Evolutionary conservation across 1,140 invertebrate genomes (phyloP).

Genomic region (Latrodectus geometricus): DNA sequence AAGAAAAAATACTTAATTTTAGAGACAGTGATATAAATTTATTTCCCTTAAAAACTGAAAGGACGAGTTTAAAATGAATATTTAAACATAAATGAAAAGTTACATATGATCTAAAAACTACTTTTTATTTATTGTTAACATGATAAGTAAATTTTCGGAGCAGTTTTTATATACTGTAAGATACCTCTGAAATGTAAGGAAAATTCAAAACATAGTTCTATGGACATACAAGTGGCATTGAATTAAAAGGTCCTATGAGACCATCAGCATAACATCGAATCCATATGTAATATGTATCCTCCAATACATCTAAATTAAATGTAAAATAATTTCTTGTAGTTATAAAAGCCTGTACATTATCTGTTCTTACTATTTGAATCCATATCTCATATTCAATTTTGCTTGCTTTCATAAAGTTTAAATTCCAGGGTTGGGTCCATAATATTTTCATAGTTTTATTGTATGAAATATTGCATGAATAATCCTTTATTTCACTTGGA

Average conservation of each 20-base stretch:
- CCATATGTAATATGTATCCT: slow-evolving; percentile 35
- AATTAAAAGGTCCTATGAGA: slow-evolving; percentile 43
- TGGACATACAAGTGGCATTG: slow-evolving; percentile 42
- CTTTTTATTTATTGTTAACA: too few species aligned
- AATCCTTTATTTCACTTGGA: slow-evolving; percentile 30
- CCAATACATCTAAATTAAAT: background rate
- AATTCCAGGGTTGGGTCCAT: slow-evolving; percentile 64
- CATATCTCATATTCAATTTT: slow-evolving; percentile 64
- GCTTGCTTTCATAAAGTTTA: slow-evolving; percentile 55
- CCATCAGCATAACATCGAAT: slow-evolving; percentile 53
- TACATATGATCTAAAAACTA: too few species aligned
- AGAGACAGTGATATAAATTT: too few species aligned
- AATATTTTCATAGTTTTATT: slow-evolving; percentile 27
- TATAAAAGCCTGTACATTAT: slow-evolving; percentile 41
- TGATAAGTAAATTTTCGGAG: too few species aligned
- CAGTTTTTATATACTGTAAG: too few species aligned
- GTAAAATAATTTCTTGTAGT: slow-evolving; percentile 19
- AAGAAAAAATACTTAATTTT: too few species aligned
- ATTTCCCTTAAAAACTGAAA: too few species aligned
- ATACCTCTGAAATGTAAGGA: too few species aligned
- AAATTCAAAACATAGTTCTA: background rate
- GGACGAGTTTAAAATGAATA: too few species aligned
- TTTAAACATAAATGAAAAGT: too few species aligned
- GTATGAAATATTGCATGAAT: background rate
- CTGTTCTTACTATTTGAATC: slow-evolving; percentile 50